Evolutionary conservation across 2,797 vertebrate genomes (phyloP).

Genomic region (Nyctibius grandis): DNA sequence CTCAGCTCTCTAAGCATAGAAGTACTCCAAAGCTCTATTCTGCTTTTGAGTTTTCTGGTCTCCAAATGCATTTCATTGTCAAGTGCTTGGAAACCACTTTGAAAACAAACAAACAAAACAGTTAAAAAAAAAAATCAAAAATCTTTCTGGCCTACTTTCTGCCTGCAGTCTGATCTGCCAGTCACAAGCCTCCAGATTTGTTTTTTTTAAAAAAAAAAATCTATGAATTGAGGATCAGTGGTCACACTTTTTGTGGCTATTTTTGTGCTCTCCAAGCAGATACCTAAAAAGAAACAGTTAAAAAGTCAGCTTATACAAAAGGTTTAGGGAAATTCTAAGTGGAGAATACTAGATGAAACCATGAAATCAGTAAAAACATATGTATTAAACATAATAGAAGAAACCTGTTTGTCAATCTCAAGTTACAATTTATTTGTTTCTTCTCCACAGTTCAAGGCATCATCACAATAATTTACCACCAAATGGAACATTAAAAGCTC

Average conservation of each 20-base stretch:
- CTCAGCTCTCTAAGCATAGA: not conserved
- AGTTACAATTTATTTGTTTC: not conserved
- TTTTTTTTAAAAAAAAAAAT: not conserved
- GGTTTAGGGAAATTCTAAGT: not conserved
- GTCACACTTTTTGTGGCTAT: not conserved
- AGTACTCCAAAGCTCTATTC: not conserved
- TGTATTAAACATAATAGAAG: not conserved
- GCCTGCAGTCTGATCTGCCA: not conserved
- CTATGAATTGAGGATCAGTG: not conserved
- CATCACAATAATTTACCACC: not conserved
- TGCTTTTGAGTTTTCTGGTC: not conserved
- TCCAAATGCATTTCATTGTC: not conserved
- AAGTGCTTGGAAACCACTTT: constrained; percentile 36
- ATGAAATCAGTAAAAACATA: not conserved
- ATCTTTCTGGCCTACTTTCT: not conserved
- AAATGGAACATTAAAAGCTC: not conserved
- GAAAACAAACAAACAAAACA: constrained; percentile 28
- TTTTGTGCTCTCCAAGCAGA: not conserved
- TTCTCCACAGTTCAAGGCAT: not conserved
- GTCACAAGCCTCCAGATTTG: not conserved
- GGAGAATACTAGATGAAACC: not conserved
- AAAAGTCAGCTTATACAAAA: not conserved
- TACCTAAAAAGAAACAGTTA: not conserved
- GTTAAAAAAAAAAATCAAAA: not conserved
- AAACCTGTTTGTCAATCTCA: not conserved